Evolutionary conservation across 2,888 invertebrate genomes (phyloP).

Genomic region (Auanema sp.): DNA sequence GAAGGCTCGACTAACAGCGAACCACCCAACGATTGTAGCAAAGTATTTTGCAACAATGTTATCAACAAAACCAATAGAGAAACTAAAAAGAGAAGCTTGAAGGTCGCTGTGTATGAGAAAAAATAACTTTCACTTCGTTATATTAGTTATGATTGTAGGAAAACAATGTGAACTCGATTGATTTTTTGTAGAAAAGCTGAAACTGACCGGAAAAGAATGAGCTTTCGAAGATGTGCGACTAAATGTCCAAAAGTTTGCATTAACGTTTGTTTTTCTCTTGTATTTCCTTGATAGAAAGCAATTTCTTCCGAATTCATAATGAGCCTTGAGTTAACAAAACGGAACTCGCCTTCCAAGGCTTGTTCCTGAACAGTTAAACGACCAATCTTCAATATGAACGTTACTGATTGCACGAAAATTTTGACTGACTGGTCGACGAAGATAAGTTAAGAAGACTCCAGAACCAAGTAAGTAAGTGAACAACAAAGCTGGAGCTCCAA

Average conservation of each 20-base stretch:
- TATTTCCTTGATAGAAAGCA: constrained; percentile 70
- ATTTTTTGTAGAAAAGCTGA: background rate
- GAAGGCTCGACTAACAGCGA: constrained; percentile 79
- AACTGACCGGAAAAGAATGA: constrained; percentile 43
- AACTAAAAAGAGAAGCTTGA: constrained; percentile 38
- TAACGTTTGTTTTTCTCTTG: constrained; percentile 83
- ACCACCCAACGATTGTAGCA: constrained; percentile 91
- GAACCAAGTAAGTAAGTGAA: constrained; percentile 84
- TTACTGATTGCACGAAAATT: background rate
- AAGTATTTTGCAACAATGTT: constrained; percentile 94
- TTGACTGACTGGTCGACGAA: constrained; percentile 54
- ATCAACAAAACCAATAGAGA: constrained; percentile 85
- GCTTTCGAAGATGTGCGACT: constrained; percentile 64
- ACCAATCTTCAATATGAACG: constrained; percentile 67
- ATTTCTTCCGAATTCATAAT: constrained; percentile 97
- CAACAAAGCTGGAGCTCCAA: constrained; percentile 84
- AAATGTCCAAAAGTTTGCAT: constrained; percentile 86
- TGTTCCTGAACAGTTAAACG: constrained; percentile 90
- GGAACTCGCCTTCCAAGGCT: constrained; percentile 94
- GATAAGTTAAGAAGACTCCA: constrained; percentile 79
- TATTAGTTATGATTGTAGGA: no score
- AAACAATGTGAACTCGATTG: no score
- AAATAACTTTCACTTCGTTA: no score
- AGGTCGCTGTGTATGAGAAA: no score
- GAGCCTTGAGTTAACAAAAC: constrained; percentile 91